Base-by-base conservation (phyloP, 2,888 invertebrate species). In the Cephus pygmeus region DNA sequence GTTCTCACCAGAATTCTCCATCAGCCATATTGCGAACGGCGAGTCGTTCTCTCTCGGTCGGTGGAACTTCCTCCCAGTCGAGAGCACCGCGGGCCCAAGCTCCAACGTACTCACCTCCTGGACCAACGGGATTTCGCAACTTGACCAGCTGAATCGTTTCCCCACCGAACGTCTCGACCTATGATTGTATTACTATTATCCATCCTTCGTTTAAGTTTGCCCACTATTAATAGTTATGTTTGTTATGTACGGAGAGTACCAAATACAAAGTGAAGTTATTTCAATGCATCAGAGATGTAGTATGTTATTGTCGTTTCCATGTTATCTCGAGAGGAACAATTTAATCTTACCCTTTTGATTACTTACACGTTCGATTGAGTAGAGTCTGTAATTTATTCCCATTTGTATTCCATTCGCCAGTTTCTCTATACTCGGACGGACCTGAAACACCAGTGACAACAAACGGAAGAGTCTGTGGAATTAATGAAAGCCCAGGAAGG, bases 361-460 rank as follows among this genome's bases (percentile, higher is more conserved):
- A 89, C 91, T 92, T 92, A 95, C 95, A 93, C 95, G 94, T 90
- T 96, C 96, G 36, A 96, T 93, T 34, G 94, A 94, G 86, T 95
- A 95, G 73, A 96, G 92, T 86, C 96, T 94, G 91, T 97, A 97
- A 91, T 97, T 97, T 82, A 95, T 94, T 85, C 96, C 97, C 82
- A 95, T 93, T 90, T 96, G 95, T 83, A 97, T 95, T 30, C 95
- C 95, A 89, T 94, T 95, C 15, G 94, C 92, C 81, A 96, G 90
- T 88, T 95, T 95, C 88, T 96, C 95, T 75, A 93, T 92, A 79
- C 92, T 92, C 78, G 92, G 92, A 87, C 94, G 92, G 80, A 93
- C 93, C 92, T 94, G 92, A 31, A 87, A 88, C 79, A 83, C 1
- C 34, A 40, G 40, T 34, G 31, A n/a, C 73, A 33, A 23, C 9